Evolutionary conservation across 2,888 invertebrate genomes (phyloP).

Genomic region (Dusona sp.): DNA sequence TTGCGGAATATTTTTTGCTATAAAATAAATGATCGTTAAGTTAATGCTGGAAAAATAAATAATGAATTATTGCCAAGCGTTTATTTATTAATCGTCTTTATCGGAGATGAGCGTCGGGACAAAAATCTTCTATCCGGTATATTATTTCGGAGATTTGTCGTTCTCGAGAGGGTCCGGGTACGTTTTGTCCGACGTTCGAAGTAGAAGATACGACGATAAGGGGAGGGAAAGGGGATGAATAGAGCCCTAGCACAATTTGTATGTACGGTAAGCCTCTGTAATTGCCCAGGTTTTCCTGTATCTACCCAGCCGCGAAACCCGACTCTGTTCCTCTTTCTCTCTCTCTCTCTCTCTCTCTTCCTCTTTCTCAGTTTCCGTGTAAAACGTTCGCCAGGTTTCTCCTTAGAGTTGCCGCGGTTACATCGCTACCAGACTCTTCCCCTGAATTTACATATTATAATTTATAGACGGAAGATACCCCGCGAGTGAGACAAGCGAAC

Average conservation of each 20-base stretch:
- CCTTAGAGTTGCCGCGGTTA: conserved; percentile 38
- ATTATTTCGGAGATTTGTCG: conserved; percentile 26
- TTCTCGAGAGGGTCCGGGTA: background rate
- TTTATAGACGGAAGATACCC: conserved; percentile 79
- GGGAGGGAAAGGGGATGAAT: conserved; percentile 9
- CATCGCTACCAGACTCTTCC: conserved; percentile 35
- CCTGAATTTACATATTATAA: conserved; percentile 80
- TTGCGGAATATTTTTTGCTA: background rate
- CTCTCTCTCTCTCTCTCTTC: conserved; percentile 4
- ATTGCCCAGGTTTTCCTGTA: conserved; percentile 77
- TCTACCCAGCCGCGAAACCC: conserved; percentile 71
- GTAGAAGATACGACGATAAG: conserved; percentile 32
- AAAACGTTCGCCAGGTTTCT: conserved; percentile 37
- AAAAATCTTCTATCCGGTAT: background rate
- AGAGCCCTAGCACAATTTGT: conserved; percentile 75
- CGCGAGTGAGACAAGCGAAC: conserved; percentile 36
- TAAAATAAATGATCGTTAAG: background rate
- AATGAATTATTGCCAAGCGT: background rate
- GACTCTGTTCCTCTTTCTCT: conserved; percentile 27
- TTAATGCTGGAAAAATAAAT: background rate
- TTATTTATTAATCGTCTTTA: background rate
- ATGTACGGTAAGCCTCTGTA: conserved; percentile 79
- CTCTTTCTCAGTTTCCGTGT: conserved; percentile 6
- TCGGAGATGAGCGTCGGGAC: background rate
- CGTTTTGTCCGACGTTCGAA: background rate